Evolutionary conservation across 2,113 vertebrate genomes (phyloP).

Genomic region (Tyrannus savana): DNA sequence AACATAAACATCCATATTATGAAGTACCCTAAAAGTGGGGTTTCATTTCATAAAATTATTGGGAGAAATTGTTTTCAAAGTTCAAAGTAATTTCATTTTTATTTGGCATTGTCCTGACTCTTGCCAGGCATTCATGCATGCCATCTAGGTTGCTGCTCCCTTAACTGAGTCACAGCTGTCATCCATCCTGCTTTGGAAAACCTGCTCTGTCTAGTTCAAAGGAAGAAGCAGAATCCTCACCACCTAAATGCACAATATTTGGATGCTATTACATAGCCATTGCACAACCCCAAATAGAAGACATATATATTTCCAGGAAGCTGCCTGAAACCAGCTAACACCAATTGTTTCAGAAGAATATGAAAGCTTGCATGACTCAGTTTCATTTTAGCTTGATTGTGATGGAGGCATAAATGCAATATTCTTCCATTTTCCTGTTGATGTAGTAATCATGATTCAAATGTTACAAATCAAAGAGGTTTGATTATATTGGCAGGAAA

Average conservation of each 20-base stretch:
- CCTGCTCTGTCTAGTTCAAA: not conserved
- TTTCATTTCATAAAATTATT: not conserved
- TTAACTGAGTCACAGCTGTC: not conserved
- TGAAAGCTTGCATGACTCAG: not conserved
- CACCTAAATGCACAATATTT: not conserved
- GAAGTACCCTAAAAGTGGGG: not conserved
- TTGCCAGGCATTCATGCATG: not conserved
- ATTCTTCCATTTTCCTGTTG: not conserved
- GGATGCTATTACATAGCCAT: not conserved
- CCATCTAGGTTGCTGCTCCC: not conserved
- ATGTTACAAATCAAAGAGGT: not conserved
- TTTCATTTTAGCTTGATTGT: not conserved
- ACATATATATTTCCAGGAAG: rapidly evolving
- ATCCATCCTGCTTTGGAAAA: not conserved
- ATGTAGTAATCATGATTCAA: not conserved
- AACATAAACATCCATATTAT: not conserved
- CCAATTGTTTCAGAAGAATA: not conserved
- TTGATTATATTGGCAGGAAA: not conserved
- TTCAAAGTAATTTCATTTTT: not conserved
- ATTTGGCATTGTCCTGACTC: not conserved
- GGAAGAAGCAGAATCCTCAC: not conserved
- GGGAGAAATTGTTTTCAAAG: not conserved
- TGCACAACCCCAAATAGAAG: not conserved
- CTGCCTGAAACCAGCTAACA: not conserved
- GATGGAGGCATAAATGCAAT: not conserved